phyloP scores from a whole-genome alignment of 37 sponge, comb jelly and placozoan genomes.

The Ephydatia muelleri region DNA sequence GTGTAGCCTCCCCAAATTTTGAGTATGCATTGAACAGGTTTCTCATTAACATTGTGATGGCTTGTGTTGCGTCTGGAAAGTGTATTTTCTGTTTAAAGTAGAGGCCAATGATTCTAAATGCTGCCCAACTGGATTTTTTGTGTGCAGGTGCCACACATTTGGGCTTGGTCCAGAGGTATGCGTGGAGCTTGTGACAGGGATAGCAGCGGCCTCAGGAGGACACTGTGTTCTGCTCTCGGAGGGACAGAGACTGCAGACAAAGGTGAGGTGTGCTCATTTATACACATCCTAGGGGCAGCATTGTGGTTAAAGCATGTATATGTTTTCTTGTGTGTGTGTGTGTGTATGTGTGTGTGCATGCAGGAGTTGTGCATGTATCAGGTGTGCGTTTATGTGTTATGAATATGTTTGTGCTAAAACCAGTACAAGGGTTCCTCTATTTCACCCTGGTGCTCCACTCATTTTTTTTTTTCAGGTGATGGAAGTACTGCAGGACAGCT shows the following conservation, averaged over 20 bases:
- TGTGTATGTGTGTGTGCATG: too few relatives aligned
- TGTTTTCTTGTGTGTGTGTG: too few relatives aligned
- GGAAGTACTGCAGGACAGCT: conserved; percentile 45
- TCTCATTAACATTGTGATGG: neutral
- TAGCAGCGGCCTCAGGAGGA: conserved; percentile 61
- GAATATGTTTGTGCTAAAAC: too few relatives aligned
- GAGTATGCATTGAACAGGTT: neutral
- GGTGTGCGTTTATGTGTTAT: too few relatives aligned
- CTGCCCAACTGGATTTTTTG: conserved; percentile 5
- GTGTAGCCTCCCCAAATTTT: neutral
- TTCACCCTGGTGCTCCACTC: neutral
- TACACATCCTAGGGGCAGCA: neutral
- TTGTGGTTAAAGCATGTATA: neutral
- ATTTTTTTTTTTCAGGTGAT: conserved; percentile 34
- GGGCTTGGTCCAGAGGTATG: conserved; percentile 71
- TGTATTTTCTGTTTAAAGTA: neutral
- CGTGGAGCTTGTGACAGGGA: conserved; percentile 49
- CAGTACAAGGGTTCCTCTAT: neutral
- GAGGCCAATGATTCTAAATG: neutral
- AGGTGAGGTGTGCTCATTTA: conserved; percentile 39
- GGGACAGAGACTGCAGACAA: conserved; percentile 47
- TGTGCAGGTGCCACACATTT: conserved; percentile 74
- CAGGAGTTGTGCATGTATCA: too few relatives aligned
- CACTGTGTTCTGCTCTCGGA: conserved; percentile 31
- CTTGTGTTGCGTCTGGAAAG: conserved; percentile 1